These are phyloP conservation scores for Lobophora halterata DNA, from an alignment of 2,888 invertebrate genomes.

Conservation along the genomic window DNA sequence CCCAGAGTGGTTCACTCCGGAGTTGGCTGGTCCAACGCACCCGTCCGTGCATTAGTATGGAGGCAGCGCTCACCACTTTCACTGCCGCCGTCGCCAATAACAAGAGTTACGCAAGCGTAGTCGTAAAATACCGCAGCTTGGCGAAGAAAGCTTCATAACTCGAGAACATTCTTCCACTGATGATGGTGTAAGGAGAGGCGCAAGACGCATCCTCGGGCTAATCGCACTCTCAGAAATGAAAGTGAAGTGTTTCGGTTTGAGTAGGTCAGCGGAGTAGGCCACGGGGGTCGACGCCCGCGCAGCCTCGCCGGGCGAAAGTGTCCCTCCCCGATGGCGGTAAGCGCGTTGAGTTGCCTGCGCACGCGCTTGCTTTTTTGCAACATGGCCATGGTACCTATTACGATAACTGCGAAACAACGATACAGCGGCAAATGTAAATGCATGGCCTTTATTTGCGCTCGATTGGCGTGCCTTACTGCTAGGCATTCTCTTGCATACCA, in stretches of 20 bases:
- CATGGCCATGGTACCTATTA: conserved; percentile 78
- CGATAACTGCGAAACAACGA: conserved; percentile 73
- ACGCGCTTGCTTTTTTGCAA: conserved; percentile 76
- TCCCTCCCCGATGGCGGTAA: conserved; percentile 60
- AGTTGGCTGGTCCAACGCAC: conserved; percentile 51
- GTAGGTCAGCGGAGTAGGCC: conserved; percentile 79
- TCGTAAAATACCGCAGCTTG: conserved; percentile 56
- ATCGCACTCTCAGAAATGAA: conserved; percentile 73
- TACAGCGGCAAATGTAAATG: conserved; percentile 66
- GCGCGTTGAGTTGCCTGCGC: conserved; percentile 64
- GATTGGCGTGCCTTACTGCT: conserved; percentile 36
- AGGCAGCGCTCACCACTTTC: conserved; percentile 75
- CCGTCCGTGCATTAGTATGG: conserved; percentile 74
- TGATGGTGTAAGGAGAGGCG: conserved; percentile 52
- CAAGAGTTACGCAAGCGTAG: conserved; percentile 70
- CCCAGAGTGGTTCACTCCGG: conserved; percentile 56
- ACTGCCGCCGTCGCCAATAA: conserved; percentile 73
- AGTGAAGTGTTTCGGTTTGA: conserved; percentile 75
- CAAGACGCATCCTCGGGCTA: conserved; percentile 70
- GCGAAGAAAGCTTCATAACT: conserved; percentile 23
- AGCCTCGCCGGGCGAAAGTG: conserved; percentile 79
- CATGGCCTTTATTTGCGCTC: conserved; percentile 65
- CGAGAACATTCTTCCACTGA: conserved; percentile 38
- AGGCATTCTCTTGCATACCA: conserved; percentile 25
- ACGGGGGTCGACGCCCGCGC: conserved; percentile 78